Evolutionary conservation across 2,888 invertebrate genomes (phyloP).

Genomic region (Callinectes sapidus): DNA sequence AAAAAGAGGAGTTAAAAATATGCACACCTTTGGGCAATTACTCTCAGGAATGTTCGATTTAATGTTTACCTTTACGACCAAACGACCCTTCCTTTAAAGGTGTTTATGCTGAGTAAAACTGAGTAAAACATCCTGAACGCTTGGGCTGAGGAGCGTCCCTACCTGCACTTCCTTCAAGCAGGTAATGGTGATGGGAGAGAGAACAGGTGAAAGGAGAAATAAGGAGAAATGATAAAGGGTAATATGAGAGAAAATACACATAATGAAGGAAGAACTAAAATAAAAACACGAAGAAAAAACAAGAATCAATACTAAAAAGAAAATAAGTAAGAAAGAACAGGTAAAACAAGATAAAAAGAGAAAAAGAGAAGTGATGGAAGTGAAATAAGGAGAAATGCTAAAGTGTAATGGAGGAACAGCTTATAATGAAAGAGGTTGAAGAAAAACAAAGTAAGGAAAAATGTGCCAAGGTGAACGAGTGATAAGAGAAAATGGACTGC

Average conservation of each 20-base stretch:
- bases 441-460: not conserved
- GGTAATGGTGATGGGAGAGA: not conserved
- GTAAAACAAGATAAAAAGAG: too few species aligned
- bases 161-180: not conserved
- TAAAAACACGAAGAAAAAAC: too few species aligned
- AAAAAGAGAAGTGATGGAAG: too few species aligned
- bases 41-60: not conserved
- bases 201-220: not conserved
- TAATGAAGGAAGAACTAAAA: too few species aligned
- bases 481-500: too few species aligned
- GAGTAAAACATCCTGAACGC: not conserved
- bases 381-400: not conserved
- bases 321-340: not conserved
- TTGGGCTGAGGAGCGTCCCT: not conserved
- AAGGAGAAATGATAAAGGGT: not conserved
- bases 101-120: not conserved
- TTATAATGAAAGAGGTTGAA: too few species aligned
- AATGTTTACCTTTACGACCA: constrained; percentile 19
- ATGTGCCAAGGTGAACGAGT: not conserved
- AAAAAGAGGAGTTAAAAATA: not conserved
- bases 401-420: not conserved
- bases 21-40: not conserved
- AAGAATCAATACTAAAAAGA: too few species aligned
- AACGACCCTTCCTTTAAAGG: constrained; percentile 1
- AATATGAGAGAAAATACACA: not conserved